These are phyloP conservation scores for Pediacus dermestoides DNA, from an alignment of 2,888 invertebrate species.

Conservation along the genomic window DNA sequence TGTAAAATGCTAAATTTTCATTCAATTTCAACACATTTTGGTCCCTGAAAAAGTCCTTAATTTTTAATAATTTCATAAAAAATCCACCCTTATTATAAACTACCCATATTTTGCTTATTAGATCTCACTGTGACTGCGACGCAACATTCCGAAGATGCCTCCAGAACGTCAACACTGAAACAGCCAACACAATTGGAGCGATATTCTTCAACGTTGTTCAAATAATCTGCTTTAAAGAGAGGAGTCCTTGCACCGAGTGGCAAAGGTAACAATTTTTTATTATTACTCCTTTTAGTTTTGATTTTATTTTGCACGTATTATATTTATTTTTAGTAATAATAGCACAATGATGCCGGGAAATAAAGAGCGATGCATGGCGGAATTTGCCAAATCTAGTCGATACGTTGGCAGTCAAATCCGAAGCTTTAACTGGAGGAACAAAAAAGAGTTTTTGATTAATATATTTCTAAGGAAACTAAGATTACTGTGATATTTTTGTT, in stretches of 20 bases:
- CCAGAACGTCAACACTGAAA: slow-evolving; percentile 62
- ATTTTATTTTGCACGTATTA: slow-evolving; percentile 16
- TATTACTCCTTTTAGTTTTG: slow-evolving; percentile 20
- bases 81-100: no score
- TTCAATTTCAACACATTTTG: no score
- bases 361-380: no score
- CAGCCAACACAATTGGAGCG: slow-evolving; percentile 69
- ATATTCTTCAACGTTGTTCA: slow-evolving; percentile 73
- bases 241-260: slow-evolving; percentile 60
- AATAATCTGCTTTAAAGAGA: slow-evolving; percentile 67
- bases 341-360: no score
- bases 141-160: slow-evolving; percentile 67
- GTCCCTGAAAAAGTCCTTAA: no score
- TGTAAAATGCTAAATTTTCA: no score
- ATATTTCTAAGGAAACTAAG: slow-evolving; percentile 27
- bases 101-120: no score
- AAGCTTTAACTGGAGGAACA: slow-evolving; percentile 18
- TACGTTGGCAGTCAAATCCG: slow-evolving; percentile 15
- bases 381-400: slow-evolving; percentile 15
- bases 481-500: slow-evolving; percentile 40
- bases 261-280: slow-evolving; percentile 52
- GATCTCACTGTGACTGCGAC: slow-evolving; percentile 74
- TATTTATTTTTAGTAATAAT: slow-evolving; percentile 19
- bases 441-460: slow-evolving; percentile 26
- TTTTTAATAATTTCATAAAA: no score